Conservation (phyloP, 2,113 vertebrate species). For the Henicopernis longicauda region DNA sequence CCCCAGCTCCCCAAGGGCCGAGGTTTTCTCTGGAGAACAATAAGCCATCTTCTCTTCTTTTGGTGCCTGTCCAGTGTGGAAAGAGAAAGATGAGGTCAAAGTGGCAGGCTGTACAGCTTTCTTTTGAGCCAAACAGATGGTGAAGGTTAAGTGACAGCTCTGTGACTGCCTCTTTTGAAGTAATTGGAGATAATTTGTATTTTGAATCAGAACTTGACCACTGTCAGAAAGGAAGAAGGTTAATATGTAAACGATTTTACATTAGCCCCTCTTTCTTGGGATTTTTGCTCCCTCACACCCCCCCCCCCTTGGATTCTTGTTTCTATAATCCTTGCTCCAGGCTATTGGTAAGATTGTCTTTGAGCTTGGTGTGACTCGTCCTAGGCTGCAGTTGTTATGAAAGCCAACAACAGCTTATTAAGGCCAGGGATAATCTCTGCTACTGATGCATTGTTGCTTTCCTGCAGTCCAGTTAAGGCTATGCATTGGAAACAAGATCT, state of each 20-base stretch:
- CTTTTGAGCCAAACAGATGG: constrained; percentile 95
- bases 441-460: constrained; percentile 71
- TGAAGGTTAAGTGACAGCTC: constrained; percentile 97
- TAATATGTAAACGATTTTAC: constrained; percentile 96
- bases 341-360: constrained; percentile 77
- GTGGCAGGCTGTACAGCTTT: constrained; percentile 81
- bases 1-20: neutral
- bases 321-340: constrained; percentile 94
- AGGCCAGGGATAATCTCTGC: constrained; percentile 75
- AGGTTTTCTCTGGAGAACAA: constrained; percentile 66
- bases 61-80: constrained; percentile 49
- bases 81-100: constrained; percentile 78
- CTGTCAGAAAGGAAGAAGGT: constrained; percentile 87
- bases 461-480: constrained; percentile 59
- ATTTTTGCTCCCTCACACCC: constrained; percentile 18
- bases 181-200: constrained; percentile 99
- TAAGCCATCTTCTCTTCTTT: constrained; percentile 40
- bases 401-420: constrained; percentile 77
- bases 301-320: constrained; percentile 66
- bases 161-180: constrained; percentile 90
- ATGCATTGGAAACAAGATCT: constrained; percentile 30
- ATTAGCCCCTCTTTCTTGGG: constrained; percentile 84
- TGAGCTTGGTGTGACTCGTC: constrained; percentile 67
- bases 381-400: constrained; percentile 73
- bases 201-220: constrained; percentile 91